phyloP scores from a whole-genome alignment of 2,888 invertebrate species.

The Sphaerophoria taeniata region DNA sequence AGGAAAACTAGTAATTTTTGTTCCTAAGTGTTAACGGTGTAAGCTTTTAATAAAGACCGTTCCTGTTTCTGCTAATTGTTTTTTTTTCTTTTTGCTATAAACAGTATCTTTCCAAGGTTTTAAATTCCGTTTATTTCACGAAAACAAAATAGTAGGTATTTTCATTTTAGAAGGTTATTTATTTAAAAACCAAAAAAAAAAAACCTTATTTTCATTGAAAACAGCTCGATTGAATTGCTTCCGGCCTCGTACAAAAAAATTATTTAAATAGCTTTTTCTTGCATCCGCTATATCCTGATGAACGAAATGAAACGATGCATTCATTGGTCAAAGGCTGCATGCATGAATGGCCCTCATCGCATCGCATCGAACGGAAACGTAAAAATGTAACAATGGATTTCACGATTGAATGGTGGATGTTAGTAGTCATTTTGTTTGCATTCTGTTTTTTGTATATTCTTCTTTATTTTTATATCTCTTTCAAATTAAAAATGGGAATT shows the following conservation, averaged over 20 bases:
- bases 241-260: constrained; percentile 2
- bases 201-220: too few species aligned
- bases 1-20: not conserved
- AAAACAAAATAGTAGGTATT: too few species aligned
- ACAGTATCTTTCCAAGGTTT: too few species aligned
- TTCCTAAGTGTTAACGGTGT: not conserved
- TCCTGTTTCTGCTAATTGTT: too few species aligned
- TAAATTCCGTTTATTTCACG: too few species aligned
- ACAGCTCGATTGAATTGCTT: not conserved
- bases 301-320: not conserved
- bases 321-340: constrained; percentile 28
- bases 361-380: constrained; percentile 15
- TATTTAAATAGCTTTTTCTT: constrained; percentile 17
- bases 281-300: not conserved
- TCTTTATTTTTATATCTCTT: not conserved
- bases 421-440: constrained; percentile 15
- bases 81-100: too few species aligned
- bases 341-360: constrained; percentile 21
- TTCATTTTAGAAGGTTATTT: not conserved
- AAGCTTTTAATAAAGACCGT: not conserved
- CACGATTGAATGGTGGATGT: constrained; percentile 32
- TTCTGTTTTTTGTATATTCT: too few species aligned
- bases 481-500: not conserved
- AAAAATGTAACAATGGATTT: constrained; percentile 38
- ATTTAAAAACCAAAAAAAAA: not conserved